A percentile compares a stretch with the other conserved stretches of the same genome.
These are phyloP conservation scores for Rhinophrynus dorsalis DNA, from an alignment of 2,797 vertebrate species.

Conservation along the genomic window DNA sequence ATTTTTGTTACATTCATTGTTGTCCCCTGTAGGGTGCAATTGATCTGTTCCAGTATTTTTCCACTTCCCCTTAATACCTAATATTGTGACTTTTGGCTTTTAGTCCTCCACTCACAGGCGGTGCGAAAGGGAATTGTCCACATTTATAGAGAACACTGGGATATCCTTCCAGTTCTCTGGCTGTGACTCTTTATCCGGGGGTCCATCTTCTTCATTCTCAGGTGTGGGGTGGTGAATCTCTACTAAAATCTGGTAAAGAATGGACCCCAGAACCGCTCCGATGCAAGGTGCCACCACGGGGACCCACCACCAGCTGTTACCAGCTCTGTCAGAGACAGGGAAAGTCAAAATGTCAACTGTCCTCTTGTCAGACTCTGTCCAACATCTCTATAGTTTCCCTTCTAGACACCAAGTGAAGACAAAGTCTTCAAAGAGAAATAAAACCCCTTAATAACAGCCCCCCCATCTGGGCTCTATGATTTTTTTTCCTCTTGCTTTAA, in stretches of 20 bases:
- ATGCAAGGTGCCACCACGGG: slow-evolving; percentile 75
- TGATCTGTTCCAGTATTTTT: too few relatives aligned
- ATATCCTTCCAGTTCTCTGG: slow-evolving; percentile 29
- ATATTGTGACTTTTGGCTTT: too few relatives aligned
- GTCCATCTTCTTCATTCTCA: neutral
- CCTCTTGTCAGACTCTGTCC: neutral
- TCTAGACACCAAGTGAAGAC: too few relatives aligned
- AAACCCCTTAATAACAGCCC: too few relatives aligned
- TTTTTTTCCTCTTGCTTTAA: too few relatives aligned
- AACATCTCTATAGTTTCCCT: too few relatives aligned
- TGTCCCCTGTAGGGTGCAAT: too few relatives aligned
- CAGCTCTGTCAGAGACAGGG: slow-evolving; percentile 62
- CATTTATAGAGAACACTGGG: neutral
- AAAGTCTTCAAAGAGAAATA: too few relatives aligned
- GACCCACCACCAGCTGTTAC: slow-evolving; percentile 82
- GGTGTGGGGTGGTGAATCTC: slow-evolving; percentile 71
- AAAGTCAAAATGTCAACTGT: neutral
- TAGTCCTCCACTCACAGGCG: neutral
- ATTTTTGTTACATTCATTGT: too few relatives aligned
- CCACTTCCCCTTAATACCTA: too few relatives aligned
- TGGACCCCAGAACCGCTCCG: slow-evolving; percentile 64
- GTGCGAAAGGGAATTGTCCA: slow-evolving; percentile 11
- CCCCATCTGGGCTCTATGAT: too few relatives aligned
- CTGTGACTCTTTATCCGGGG: accelerated
- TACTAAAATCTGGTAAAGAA: slow-evolving; percentile 72